Evolutionary conservation across 2,888 invertebrate species (phyloP).

Genomic region (Crematogaster levior): DNA sequence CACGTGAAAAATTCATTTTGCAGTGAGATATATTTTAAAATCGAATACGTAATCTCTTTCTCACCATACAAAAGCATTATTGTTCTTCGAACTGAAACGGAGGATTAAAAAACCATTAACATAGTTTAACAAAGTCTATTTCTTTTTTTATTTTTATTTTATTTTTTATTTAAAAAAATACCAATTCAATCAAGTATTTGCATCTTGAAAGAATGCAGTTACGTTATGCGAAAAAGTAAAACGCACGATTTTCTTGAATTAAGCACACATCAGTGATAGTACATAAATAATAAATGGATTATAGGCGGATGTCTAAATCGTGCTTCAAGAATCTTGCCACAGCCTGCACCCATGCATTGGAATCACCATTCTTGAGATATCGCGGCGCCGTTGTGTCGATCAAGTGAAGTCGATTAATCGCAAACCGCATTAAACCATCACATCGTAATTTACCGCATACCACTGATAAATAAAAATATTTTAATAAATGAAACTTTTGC

Average conservation of each 20-base stretch:
- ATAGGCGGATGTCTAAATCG: neutral
- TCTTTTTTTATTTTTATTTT: too few species aligned
- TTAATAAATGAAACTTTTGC: neutral
- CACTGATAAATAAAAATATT: slow-evolving; percentile 13
- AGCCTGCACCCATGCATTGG: slow-evolving; percentile 4
- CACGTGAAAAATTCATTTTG: slow-evolving; percentile 9
- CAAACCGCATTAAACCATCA: neutral
- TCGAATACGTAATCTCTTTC: neutral
- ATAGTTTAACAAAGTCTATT: neutral
- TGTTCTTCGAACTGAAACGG: neutral
- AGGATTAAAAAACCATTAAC: neutral
- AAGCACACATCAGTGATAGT: neutral
- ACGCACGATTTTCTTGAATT: neutral
- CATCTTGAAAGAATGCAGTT: slow-evolving; percentile 3
- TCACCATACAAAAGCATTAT: neutral
- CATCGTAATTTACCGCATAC: neutral
- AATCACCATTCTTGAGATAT: slow-evolving; percentile 26
- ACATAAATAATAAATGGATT: too few species aligned
- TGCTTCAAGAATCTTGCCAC: neutral
- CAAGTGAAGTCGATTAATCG: neutral
- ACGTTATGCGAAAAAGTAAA: slow-evolving; percentile 1
- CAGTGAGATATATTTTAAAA: neutral
- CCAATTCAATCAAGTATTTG: neutral
- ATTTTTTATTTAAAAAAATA: neutral
- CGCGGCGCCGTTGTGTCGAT: neutral